These are phyloP conservation scores for Phalacrocorax brasilianus DNA, from an alignment of 2,113 vertebrate species.

Conservation along the genomic window DNA sequence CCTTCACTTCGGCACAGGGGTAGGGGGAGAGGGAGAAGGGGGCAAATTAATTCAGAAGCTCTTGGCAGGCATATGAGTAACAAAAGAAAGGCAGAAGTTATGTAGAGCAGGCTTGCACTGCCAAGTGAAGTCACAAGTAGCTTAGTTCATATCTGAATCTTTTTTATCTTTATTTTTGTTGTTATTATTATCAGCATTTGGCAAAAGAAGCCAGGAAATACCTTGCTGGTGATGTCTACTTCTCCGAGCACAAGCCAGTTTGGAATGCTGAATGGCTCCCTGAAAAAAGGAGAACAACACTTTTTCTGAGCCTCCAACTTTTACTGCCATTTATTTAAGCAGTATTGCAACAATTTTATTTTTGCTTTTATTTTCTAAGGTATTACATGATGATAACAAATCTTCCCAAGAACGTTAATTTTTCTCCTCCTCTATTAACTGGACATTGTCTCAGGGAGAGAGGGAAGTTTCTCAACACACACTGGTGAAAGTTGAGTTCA, in stretches of 20 bases:
- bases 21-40: neutral
- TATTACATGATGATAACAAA: neutral
- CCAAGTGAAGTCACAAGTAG: neutral
- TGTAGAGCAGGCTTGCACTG: neutral
- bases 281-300: neutral
- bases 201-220: slow-evolving; percentile 62
- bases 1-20: neutral
- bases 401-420: neutral
- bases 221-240: slow-evolving; percentile 47
- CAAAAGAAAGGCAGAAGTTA: slow-evolving; percentile 1
- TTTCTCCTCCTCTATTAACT: neutral
- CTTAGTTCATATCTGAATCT: neutral
- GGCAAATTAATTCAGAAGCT: slow-evolving; percentile 26
- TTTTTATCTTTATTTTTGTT: neutral
- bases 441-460: neutral
- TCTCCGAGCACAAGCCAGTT: slow-evolving; percentile 16
- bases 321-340: neutral
- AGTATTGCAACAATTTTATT: neutral
- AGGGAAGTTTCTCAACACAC: neutral
- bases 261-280: slow-evolving; percentile 26
- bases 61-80: neutral
- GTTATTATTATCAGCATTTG: slow-evolving; percentile 49
- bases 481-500: neutral
- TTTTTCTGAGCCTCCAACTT: neutral
- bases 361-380: neutral